These are phyloP conservation scores for Temnothorax ravouxi DNA, from an alignment of 2,888 invertebrate genomes.

Conservation along the genomic window DNA sequence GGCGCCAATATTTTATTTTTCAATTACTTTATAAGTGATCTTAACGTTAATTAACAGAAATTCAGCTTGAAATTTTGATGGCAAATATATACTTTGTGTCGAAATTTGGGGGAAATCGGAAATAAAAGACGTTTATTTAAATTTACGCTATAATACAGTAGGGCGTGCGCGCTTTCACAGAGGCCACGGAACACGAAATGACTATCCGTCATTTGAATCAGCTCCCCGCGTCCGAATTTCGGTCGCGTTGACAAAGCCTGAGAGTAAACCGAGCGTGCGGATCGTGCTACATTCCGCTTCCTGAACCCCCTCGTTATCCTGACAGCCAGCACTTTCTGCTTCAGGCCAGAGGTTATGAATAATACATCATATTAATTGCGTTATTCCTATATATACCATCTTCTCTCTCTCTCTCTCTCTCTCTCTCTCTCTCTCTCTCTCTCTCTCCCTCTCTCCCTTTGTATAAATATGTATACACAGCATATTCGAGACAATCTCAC, in stretches of 20 bases:
- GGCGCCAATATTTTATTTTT: not conserved
- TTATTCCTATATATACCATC: conserved; percentile 73
- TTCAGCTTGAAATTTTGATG: not conserved
- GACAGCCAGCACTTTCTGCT: conserved; percentile 70
- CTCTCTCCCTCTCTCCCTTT: not conserved
- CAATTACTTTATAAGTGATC: not conserved
- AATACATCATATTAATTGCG: conserved; percentile 80
- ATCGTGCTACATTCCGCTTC: conserved; percentile 61
- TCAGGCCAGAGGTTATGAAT: conserved; percentile 79
- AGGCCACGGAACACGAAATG: not conserved
- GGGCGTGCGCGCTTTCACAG: not conserved
- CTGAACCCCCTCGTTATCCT: conserved; percentile 66
- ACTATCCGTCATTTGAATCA: conserved; percentile 38
- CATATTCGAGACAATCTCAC: conserved; percentile 15
- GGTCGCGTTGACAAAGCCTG: conserved; percentile 76
- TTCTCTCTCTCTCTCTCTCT: not conserved
- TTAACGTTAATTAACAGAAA: not conserved
- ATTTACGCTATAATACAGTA: not conserved
- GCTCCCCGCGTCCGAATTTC: conserved; percentile 65
- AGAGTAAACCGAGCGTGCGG: conserved; percentile 79
- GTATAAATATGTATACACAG: conserved; percentile 16
- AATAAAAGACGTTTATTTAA: not conserved
- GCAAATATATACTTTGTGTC: not conserved
- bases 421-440: not conserved
- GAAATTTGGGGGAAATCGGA: not conserved